Percentiles rank a stretch among this genome's conserved stretches.
Conservation (phyloP, 2,113 vertebrate species). For the Paraplagusia blochii region DNA sequence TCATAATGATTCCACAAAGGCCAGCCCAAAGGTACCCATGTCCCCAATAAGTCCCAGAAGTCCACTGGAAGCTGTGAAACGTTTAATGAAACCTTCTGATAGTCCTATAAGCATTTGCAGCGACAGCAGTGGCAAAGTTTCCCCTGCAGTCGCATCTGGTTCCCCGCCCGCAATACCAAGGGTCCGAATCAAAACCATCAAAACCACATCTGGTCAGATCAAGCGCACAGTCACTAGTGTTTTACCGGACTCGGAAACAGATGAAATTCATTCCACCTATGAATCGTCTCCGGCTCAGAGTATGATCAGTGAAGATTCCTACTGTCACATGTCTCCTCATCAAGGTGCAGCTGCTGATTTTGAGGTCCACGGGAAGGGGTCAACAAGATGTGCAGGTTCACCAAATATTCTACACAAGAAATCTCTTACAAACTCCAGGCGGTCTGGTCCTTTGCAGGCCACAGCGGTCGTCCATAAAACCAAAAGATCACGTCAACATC, state of each 20-base stretch:
- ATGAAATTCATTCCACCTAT: conserved; percentile 84
- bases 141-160: conserved; percentile 83
- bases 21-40: conserved; percentile 85
- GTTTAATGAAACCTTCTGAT: conserved; percentile 83
- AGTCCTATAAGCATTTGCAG: conserved; percentile 92
- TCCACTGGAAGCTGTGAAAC: conserved; percentile 85
- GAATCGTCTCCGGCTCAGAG: conserved; percentile 80
- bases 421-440: conserved; percentile 43
- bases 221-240: conserved; percentile 92
- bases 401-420: conserved; percentile 61
- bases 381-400: conserved; percentile 30
- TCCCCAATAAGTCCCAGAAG: conserved; percentile 92
- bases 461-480: conserved; percentile 59
- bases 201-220: conserved; percentile 92
- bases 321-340: conserved; percentile 56
- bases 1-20: conserved; percentile 78
- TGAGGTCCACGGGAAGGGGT: conserved; percentile 50
- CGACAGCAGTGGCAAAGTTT: conserved; percentile 87
- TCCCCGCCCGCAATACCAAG: conserved; percentile 92
- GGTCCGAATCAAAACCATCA: conserved; percentile 96
- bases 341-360: conserved; percentile 53
- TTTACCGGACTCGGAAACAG: conserved; percentile 84
- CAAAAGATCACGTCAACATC: conserved; percentile 58
- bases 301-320: conserved; percentile 77
- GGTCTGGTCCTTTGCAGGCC: conserved; percentile 21